phyloP scores from a whole-genome alignment of 2,797 vertebrate genomes.

The Manis pentadactyla region DNA sequence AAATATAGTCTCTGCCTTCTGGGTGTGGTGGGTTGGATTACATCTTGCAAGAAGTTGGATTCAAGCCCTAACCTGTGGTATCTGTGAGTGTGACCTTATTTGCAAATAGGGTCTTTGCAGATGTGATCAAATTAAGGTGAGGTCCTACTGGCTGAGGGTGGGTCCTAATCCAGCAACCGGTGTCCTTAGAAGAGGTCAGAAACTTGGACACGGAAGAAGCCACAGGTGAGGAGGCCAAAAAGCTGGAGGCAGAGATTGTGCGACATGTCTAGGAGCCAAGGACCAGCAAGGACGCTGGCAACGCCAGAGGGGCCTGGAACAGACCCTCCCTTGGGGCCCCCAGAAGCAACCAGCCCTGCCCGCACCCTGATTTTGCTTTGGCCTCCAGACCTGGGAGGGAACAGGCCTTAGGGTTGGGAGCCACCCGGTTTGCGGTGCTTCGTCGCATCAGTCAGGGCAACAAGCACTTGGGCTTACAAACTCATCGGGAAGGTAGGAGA shows the following conservation, averaged over 20 bases:
- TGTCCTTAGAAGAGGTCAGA: background rate
- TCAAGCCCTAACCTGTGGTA: background rate
- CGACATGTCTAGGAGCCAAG: accelerated
- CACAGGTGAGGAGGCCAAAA: background rate
- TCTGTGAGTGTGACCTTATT: background rate
- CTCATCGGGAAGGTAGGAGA: background rate
- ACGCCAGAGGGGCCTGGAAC: background rate
- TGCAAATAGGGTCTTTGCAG: background rate
- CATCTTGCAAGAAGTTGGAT: background rate
- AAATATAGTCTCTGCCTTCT: background rate
- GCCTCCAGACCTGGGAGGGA: background rate
- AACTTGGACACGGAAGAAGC: background rate
- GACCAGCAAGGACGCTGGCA: accelerated
- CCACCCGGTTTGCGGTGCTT: accelerated
- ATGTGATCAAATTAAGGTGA: background rate
- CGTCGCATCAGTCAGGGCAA: background rate
- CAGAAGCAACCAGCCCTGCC: background rate
- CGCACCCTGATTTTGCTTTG: background rate
- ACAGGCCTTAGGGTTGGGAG: accelerated
- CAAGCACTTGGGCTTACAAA: background rate
- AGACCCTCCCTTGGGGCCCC: background rate
- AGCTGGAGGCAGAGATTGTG: background rate
- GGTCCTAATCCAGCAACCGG: background rate
- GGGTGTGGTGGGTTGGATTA: too few species aligned
- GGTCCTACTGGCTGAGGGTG: background rate